Conservation (phyloP, 2,797 vertebrate genomes). For the Urophycis tenuis region DNA sequence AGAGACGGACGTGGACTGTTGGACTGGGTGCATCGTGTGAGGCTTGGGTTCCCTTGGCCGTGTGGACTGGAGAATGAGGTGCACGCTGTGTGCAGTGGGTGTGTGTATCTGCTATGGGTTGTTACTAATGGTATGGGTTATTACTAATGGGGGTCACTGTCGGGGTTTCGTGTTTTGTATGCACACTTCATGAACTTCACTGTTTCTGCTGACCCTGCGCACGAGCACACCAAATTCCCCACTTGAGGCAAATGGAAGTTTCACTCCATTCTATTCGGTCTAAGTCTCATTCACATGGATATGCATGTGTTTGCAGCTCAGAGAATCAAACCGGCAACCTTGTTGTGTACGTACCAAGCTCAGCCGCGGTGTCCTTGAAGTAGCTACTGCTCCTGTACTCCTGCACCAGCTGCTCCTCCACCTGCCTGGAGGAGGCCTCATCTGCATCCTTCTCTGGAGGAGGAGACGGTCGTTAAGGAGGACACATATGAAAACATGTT, state of each 20-base stretch:
- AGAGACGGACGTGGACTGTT: too few species aligned
- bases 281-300: not conserved
- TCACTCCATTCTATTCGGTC: not conserved
- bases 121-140: too few species aligned
- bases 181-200: too few species aligned
- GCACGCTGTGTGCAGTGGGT: too few species aligned
- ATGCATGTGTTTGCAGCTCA: not conserved
- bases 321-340: not conserved
- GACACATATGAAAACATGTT: not conserved
- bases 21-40: too few species aligned
- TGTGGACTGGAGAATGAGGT: too few species aligned
- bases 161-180: too few species aligned
- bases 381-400: slow-evolving; percentile 68
- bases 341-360: slow-evolving; percentile 56
- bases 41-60: too few species aligned
- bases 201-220: too few species aligned
- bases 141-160: too few species aligned
- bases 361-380: slow-evolving; percentile 66
- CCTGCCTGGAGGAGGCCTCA: slow-evolving; percentile 15
- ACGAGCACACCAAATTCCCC: too few species aligned
- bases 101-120: too few species aligned
- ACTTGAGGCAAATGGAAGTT: not conserved
- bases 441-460: slow-evolving; percentile 29
- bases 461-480: slow-evolving; percentile 11
- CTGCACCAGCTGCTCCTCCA: slow-evolving; percentile 74